Evolutionary conservation across 2,113 vertebrate genomes (phyloP).

Genomic region (Excalfactoria chinensis): DNA sequence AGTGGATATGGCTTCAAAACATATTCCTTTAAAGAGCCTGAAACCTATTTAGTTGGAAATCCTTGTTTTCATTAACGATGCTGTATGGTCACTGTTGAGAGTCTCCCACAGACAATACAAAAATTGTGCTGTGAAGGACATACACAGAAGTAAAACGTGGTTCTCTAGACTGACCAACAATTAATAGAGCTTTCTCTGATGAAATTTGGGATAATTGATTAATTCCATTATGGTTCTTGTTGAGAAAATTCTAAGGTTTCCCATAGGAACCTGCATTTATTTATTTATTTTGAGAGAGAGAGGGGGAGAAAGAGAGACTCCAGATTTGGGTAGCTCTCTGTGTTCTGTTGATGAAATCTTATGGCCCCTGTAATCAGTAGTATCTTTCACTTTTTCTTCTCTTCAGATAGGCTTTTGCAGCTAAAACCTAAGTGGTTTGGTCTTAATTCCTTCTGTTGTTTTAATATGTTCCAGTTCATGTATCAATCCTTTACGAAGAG

Average conservation of each 20-base stretch:
- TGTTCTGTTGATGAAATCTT: not conserved
- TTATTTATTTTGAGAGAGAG: not conserved
- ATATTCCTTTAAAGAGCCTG: not conserved
- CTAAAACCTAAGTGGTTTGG: not conserved
- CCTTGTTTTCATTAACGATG: not conserved
- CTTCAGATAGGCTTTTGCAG: not conserved
- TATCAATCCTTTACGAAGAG: conserved; percentile 16
- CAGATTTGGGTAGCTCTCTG: not conserved
- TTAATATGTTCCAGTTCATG: conserved; percentile 59
- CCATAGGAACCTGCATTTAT: not conserved
- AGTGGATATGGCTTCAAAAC: conserved; percentile 16
- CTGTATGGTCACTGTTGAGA: not conserved
- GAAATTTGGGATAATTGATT: not conserved
- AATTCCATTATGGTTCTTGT: not conserved
- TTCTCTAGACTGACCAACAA: not conserved
- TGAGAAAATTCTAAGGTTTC: not conserved
- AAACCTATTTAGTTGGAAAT: not conserved
- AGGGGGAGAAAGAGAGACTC: not conserved
- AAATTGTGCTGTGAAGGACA: not conserved
- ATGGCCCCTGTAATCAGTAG: not conserved
- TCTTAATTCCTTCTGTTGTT: conserved; percentile 1
- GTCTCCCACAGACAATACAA: not conserved
- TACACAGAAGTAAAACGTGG: not conserved
- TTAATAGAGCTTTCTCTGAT: not conserved
- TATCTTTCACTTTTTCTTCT: not conserved